A percentile compares a stretch with the other conserved stretches of the same genome.
These are phyloP conservation scores for Ceyx margarethae DNA, from an alignment of 2,113 vertebrate genomes.

Conservation along the genomic window DNA sequence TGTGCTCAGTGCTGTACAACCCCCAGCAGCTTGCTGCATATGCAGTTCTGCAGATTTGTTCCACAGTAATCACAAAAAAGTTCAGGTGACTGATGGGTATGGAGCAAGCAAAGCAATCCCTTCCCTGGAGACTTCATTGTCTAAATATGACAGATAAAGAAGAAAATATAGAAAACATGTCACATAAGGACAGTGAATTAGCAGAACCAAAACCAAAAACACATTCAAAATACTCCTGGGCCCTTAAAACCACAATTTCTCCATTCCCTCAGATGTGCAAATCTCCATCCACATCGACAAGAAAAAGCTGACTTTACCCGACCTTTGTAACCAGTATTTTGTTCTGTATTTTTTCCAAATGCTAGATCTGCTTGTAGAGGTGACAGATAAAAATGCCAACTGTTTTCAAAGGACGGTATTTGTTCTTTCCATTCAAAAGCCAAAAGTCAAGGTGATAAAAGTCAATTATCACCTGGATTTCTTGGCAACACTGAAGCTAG, in stretches of 20 bases:
- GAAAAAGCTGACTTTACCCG: not conserved
- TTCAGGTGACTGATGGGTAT: not conserved
- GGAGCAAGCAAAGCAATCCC: not conserved
- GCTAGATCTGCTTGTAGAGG: not conserved
- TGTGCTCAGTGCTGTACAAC: not conserved
- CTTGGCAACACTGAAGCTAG: not conserved
- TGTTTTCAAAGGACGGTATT: not conserved
- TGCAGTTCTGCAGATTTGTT: not conserved
- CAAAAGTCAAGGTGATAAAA: not conserved
- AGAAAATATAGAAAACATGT: not conserved
- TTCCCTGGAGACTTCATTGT: not conserved
- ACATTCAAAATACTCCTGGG: not conserved
- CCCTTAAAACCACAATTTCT: not conserved
- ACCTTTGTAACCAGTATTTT: not conserved
- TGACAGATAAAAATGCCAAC: not conserved
- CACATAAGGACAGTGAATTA: not conserved
- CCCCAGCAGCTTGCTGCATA: not conserved
- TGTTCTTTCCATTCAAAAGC: not conserved
- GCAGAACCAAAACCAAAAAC: not conserved
- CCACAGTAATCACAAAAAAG: not conserved
- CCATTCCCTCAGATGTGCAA: not conserved
- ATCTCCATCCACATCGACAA: not conserved
- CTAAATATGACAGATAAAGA: not conserved
- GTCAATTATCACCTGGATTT: not conserved
- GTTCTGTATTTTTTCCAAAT: not conserved